Evolutionary conservation across 2,113 vertebrate genomes (phyloP), one percentile per base, ranked within the genome.

Genomic region (Dasyprocta punctata): DNA sequence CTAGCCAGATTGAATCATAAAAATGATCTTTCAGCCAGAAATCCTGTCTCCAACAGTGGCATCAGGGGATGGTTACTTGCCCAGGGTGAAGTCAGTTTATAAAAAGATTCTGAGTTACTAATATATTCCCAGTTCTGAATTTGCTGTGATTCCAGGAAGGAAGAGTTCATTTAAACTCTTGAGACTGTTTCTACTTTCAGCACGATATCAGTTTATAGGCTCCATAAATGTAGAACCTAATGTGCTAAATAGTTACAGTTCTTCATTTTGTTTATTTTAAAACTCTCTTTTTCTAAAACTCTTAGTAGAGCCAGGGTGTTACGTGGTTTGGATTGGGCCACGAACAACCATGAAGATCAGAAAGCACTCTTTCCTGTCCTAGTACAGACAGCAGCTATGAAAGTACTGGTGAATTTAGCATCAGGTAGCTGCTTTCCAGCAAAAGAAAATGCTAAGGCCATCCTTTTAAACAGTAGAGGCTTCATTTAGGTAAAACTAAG

Each of bases 41-140:
- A 77, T 95, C 83, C 78, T 75, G 86, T 87, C 77, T 96, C 94
- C 87, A 92, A 78, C 86, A 88, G 52, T 67, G 84, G 92, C 92
- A 85, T 93, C 92, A 73, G 87, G 73, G 69, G 85, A 80, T 91
- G 84, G 61, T 92, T 91, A 80, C 86, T 94, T 93, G 89, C 65
- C 90, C 84, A 90, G 94, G 91, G 80, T 95, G 92, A 96, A 93
- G 87, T 97, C 96, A 86, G 75, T 89, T 93, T 96, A 44, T 52
- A 89, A 90, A 95, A 96, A 93, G 94, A 92, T 77, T 52, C 52
- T 58, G 86, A 83, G 58, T 95, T 93, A 81, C 80, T 89, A 92
- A 83, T 41, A 71, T 93, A 96, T 26, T 90, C 86, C 95, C 67
- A n/a, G 75, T 94, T 92, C 85, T 49, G 88, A 52, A 90, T 84